Conservation (phyloP, 2,888 invertebrate genomes). For the Drosophila suboccidentalis region DNA sequence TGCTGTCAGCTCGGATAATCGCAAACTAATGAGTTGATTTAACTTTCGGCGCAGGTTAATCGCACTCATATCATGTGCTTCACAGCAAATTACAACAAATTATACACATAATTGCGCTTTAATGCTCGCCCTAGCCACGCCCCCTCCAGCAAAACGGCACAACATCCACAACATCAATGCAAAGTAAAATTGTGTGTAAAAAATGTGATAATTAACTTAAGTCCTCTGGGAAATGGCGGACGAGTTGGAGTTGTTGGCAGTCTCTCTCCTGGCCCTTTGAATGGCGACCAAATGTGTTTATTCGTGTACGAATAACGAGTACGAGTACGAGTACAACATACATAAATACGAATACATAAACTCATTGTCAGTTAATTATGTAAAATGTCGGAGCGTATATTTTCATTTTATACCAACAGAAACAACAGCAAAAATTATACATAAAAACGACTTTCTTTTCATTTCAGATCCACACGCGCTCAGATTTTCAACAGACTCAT, state of each 20-base stretch:
- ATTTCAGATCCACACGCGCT: slow-evolving; percentile 42
- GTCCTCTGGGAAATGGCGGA: slow-evolving; percentile 69
- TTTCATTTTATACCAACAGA: slow-evolving; percentile 40
- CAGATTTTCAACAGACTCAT: slow-evolving; percentile 46
- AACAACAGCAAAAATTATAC: slow-evolving; percentile 30
- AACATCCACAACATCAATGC: slow-evolving; percentile 56
- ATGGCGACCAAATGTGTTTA: slow-evolving; percentile 22
- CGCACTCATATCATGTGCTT: slow-evolving; percentile 61
- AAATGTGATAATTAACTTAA: slow-evolving; percentile 81
- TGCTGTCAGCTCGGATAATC: slow-evolving; percentile 47
- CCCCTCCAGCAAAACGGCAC: slow-evolving; percentile 27
- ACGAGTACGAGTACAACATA: slow-evolving; percentile 15
- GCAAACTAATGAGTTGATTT: slow-evolving; percentile 71
- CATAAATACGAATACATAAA: slow-evolving; percentile 43
- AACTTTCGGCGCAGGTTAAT: slow-evolving; percentile 68
- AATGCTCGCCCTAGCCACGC: slow-evolving; percentile 58
- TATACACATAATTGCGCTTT: slow-evolving; percentile 78
- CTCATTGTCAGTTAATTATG: slow-evolving; percentile 79
- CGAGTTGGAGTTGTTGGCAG: slow-evolving; percentile 25
- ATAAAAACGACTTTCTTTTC: slow-evolving; percentile 61
- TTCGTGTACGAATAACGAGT: slow-evolving; percentile 6
- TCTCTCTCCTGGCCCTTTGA: slow-evolving; percentile 32
- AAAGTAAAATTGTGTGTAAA: slow-evolving; percentile 81
- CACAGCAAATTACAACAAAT: slow-evolving; percentile 76
- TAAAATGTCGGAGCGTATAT: slow-evolving; percentile 67